Percentiles rank a stretch among this genome's conserved stretches.
phyloP scores from a whole-genome alignment of 2,888 invertebrate species.

The Empis stercorea region DNA sequence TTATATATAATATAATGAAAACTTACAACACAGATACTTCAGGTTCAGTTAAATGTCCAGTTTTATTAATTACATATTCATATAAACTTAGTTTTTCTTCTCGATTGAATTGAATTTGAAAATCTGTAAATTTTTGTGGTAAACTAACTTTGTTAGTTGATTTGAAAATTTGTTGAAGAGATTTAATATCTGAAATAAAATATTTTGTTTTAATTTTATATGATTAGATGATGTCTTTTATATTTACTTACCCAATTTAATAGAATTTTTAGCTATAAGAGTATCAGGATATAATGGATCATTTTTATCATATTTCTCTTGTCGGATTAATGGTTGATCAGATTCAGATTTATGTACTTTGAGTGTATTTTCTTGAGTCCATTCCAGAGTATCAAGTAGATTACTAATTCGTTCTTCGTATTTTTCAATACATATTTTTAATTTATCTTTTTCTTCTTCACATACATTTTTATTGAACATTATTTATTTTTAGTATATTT shows the following conservation, averaged over 20 bases:
- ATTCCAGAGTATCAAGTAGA: too few relatives aligned
- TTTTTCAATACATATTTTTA: too few relatives aligned
- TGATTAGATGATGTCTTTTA: neutral
- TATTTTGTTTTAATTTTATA: neutral
- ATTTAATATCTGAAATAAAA: too few relatives aligned
- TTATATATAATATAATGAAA: neutral
- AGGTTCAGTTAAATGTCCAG: conserved; percentile 17
- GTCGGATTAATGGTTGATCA: too few relatives aligned
- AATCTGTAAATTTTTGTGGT: conserved; percentile 21
- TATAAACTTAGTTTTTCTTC: conserved; percentile 24
- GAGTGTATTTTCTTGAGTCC: too few relatives aligned
- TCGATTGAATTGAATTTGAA: conserved; percentile 21
- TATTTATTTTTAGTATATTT: too few relatives aligned
- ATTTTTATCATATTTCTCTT: neutral
- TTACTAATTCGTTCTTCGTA: too few relatives aligned
- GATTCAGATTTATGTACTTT: too few relatives aligned
- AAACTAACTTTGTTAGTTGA: too few relatives aligned
- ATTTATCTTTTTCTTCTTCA: too few relatives aligned
- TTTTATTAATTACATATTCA: conserved; percentile 21
- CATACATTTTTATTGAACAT: too few relatives aligned
- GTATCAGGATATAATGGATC: neutral
- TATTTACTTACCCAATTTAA: neutral
- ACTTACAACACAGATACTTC: conserved; percentile 19
- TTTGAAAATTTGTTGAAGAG: too few relatives aligned
- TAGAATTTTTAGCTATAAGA: neutral